Conservation (phyloP, 2,797 vertebrate genomes). For the Pelodytes ibericus region DNA sequence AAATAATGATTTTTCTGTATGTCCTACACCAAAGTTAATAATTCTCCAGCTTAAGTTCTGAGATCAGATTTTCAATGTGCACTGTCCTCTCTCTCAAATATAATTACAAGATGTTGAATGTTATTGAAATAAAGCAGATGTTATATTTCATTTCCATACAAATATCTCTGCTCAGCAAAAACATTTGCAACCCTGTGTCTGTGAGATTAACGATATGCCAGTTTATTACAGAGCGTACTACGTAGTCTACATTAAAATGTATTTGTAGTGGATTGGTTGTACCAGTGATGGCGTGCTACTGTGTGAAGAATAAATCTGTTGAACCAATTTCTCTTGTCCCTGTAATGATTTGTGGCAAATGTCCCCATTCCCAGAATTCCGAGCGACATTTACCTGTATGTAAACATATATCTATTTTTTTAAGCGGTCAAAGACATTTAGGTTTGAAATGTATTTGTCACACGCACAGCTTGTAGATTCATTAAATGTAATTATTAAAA, state of each 20-base stretch:
- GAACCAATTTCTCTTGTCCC: background rate
- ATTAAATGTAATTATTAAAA: too few relatives aligned
- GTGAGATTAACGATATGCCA: slow-evolving; percentile 5
- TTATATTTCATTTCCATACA: background rate
- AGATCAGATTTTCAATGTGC: background rate
- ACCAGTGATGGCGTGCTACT: background rate
- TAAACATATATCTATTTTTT: background rate
- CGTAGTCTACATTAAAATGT: background rate
- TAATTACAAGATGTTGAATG: slow-evolving; percentile 8
- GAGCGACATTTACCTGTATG: background rate
- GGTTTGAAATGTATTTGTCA: too few relatives aligned
- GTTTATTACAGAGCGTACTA: background rate
- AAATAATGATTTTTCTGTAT: too few relatives aligned
- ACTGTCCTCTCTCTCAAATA: background rate
- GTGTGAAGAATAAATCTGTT: background rate
- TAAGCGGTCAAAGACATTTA: background rate
- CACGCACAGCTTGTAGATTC: too few relatives aligned
- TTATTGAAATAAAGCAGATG: slow-evolving; percentile 6
- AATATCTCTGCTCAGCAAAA: slow-evolving; percentile 3
- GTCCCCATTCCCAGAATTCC: background rate
- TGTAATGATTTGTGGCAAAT: background rate
- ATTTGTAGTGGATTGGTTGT: background rate
- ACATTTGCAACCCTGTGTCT: background rate
- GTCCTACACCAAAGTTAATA: too few relatives aligned
- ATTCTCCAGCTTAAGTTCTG: background rate